Base-by-base conservation (phyloP, 92 coral and sea anemone genomes). In the Palythoa grandis region DNA sequence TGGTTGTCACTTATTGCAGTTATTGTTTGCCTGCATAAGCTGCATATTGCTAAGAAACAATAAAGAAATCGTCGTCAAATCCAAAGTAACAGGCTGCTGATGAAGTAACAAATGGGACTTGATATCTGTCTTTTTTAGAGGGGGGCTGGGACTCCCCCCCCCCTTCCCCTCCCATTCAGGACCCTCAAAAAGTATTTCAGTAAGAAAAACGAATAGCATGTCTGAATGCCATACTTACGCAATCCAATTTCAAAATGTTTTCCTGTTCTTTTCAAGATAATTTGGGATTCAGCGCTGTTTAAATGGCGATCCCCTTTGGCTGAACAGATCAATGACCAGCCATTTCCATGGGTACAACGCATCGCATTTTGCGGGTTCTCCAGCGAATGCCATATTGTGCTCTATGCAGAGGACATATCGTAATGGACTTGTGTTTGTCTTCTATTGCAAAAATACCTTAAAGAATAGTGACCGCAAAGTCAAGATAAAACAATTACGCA, bases 371-470 rank as follows among this genome's bases (percentile, higher is more conserved):
- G 16, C 86, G 20, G 19, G 66, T 57, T 77, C 89, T 77, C 89
- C 89, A 86, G 24, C 89, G 86, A 63, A 86, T 76, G 19, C 89
- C 89, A 68, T 16, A 87, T 16, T 79, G 56, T 37, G 78, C 90
- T 79, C 90, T 79, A 82, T 87, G 90, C 52, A 58, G 90, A 68
- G 90, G 90, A 70, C 90, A 87, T 87, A 78, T 87, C 35, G 90
- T 79, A 13, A 78, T 87, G 13, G 90, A 77, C 47, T 65, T 24
- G 78, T 87, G 90, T 58, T 68, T 63, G 43, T 87, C 90, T 79
- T 87, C 90, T 52, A 87, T 29, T 15, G 39, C 24, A 78, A 87
- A 87, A 52, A 87, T 60, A 66, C 86, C 90, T 87, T 60, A 60
- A 60, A 60, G 66, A 60, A 60, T 16, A 60, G 67, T 16, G 20